These are phyloP conservation scores for Montipora capitata DNA, from an alignment of 92 coral and sea anemone genomes.

Conservation along the genomic window DNA sequence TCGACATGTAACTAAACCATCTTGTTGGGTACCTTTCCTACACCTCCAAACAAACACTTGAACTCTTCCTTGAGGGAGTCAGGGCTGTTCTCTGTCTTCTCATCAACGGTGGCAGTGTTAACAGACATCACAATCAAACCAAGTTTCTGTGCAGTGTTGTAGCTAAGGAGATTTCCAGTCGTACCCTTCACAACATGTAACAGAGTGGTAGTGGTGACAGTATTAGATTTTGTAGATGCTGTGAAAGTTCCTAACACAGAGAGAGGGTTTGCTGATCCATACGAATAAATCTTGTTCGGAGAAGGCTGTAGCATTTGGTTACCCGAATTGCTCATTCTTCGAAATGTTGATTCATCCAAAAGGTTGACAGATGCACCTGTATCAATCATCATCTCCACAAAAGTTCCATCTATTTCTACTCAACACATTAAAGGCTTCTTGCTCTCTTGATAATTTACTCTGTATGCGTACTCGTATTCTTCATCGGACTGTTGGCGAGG, in stretches of 20 bases:
- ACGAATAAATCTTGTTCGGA: constrained; percentile 14
- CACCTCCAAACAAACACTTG: constrained; percentile 69
- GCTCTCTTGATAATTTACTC: background rate
- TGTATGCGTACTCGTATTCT: background rate
- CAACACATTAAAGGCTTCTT: background rate
- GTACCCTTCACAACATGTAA: constrained; percentile 71
- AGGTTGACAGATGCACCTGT: too few species aligned
- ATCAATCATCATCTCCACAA: too few species aligned
- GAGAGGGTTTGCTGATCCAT: constrained; percentile 60
- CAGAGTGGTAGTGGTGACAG: constrained; percentile 44
- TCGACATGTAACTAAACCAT: constrained; percentile 74
- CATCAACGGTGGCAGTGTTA: constrained; percentile 47
- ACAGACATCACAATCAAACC: constrained; percentile 58
- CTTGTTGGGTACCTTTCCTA: constrained; percentile 74
- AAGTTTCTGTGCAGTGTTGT: constrained; percentile 68
- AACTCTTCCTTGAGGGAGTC: constrained; percentile 38
- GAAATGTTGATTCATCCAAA: too few species aligned
- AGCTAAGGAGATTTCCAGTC: constrained; percentile 73
- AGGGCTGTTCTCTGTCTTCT: background rate
- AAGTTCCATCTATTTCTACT: too few species aligned
- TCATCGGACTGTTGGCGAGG: background rate
- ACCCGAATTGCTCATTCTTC: too few species aligned
- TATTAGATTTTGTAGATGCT: constrained; percentile 51
- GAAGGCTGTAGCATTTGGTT: too few species aligned
- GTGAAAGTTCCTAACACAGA: constrained; percentile 66